Base-by-base conservation (phyloP, 2,888 invertebrate genomes). In the Apamea monoglypha region DNA sequence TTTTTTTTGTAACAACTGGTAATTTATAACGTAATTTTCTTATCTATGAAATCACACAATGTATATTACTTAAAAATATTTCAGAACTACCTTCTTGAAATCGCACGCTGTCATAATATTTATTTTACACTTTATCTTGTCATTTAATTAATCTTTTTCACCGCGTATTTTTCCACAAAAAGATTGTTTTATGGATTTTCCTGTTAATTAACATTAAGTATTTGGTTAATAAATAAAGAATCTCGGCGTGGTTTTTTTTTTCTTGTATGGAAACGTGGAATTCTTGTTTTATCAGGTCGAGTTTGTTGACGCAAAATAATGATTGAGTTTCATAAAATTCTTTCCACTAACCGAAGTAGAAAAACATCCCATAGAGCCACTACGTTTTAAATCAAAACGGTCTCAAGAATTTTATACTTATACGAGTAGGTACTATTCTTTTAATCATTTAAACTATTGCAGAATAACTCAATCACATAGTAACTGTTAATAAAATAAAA, bases 51-150 rank as follows among this genome's bases (percentile, higher is more conserved):
- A 59, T 36, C 21, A 74, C 44, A 68, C 25, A 76, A 63, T 68
- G 56, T 29, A 47, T 36, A 16, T 71, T 71, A 80, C 44, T 47
- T n/a, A 67, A 67, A 88, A 76, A 59, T 88, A 80, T 83, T 81
- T 81, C 61, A 68, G 53, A 64, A 71, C 72, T 74, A 69, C 44
- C 67, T 70, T 53, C 50, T 74, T 75, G 63, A 79, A 88, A 81
- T 87, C 85, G 59, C 78, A 80, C 82, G 85, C 78, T 87, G 84
- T 89, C 84, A 89, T 82, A 89, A 88, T 82, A 90, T 84, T 88
- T 82, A 74, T 72, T 69, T 53, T n/a, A 59, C 7, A 53, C n/a
- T 59, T 76, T 78, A 77, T 81, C 74, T 21, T 50, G 66, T 67
- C 32, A 56, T 56, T 16, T 47, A 69, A 73, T 73, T 73, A 74